Conservation (phyloP, 2,797 vertebrate genomes). For the Rousettus madagascariensis region DNA sequence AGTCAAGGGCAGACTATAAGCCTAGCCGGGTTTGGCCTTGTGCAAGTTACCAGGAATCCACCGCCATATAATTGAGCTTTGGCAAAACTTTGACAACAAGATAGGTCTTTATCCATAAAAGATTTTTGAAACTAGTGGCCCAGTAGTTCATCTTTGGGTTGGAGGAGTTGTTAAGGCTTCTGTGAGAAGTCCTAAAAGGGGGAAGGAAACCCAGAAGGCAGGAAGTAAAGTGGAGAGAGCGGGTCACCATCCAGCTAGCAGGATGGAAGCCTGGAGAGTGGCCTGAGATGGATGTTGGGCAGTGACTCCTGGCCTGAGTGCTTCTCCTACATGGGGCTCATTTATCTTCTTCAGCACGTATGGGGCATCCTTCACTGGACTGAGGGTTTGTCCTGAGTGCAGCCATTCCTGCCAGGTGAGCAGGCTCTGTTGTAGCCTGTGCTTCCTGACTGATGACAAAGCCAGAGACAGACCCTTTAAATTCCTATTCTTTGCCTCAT, state of each 20-base stretch:
- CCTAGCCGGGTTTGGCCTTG: too few relatives aligned
- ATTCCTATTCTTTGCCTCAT: background rate
- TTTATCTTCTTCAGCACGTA: background rate
- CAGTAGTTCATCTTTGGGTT: background rate
- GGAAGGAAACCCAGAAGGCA: background rate
- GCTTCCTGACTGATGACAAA: background rate
- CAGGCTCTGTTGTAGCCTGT: background rate
- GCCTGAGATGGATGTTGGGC: too few relatives aligned
- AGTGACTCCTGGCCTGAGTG: background rate
- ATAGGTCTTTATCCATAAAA: background rate
- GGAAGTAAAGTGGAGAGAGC: background rate
- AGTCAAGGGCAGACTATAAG: background rate
- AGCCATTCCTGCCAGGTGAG: background rate
- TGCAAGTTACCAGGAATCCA: background rate
- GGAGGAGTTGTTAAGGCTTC: background rate
- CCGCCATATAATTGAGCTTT: background rate
- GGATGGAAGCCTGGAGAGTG: background rate
- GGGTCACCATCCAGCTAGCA: background rate
- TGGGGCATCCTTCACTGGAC: background rate
- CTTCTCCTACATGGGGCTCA: background rate
- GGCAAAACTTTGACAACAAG: background rate
- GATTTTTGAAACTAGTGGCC: background rate
- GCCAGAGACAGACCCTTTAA: background rate
- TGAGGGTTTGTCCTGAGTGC: background rate
- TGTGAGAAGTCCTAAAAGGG: background rate